These are phyloP conservation scores for Eupithecia tripunctaria DNA, from an alignment of 2,888 invertebrate genomes.

Conservation along the genomic window DNA sequence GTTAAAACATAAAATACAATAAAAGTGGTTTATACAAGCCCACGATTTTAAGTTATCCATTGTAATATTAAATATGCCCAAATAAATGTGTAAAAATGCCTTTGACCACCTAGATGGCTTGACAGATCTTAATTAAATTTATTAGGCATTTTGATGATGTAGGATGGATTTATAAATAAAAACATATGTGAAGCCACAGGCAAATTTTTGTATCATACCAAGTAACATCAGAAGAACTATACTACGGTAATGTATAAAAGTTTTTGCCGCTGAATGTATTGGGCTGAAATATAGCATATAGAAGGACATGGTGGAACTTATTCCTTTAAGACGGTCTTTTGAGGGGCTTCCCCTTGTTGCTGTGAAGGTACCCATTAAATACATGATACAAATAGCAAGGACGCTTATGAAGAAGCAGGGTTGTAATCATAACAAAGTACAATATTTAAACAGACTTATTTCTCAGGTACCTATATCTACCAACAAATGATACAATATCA, in stretches of 20 bases:
- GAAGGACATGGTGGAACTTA: constrained; percentile 86
- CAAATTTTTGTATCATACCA: background rate
- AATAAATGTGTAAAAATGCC: background rate
- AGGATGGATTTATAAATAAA: background rate
- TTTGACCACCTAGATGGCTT: background rate
- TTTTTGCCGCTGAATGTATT: too few relatives aligned
- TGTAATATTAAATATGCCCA: background rate
- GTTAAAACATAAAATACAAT: too few relatives aligned
- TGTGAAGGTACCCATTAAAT: constrained; percentile 83
- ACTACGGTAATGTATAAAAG: too few relatives aligned
- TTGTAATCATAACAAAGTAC: background rate
- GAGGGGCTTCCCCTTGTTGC: constrained; percentile 89
- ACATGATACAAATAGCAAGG: background rate
- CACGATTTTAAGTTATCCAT: background rate
- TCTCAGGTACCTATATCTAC: constrained; percentile 68
- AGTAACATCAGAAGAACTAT: too few relatives aligned
- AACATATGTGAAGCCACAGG: background rate
- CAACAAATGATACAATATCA: constrained; percentile 61
- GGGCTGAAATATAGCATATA: too few relatives aligned
- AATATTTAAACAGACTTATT: constrained; percentile 18
- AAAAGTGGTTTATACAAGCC: too few relatives aligned
- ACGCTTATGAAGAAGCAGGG: background rate
- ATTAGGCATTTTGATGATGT: background rate
- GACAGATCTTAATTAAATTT: background rate
- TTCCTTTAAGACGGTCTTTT: constrained; percentile 89